Base-by-base conservation (phyloP, 2,888 invertebrate species). In the Cantharis rufa region DNA sequence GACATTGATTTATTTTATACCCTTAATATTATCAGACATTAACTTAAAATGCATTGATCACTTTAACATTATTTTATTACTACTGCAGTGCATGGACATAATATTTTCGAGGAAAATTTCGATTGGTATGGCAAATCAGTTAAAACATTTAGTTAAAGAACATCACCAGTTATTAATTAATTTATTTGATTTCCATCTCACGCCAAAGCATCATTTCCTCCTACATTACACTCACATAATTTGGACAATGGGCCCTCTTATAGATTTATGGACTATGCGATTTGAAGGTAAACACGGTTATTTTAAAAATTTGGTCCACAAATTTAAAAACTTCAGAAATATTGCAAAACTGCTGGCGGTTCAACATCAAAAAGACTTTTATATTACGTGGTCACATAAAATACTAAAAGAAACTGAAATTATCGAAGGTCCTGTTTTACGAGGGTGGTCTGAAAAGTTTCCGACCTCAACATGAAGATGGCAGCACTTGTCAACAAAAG, bases 1-100 rank as follows among this genome's bases (percentile, higher is more conserved):
- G 68, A 21, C 15, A 15, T 68, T 73, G 48, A 62, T 77, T 32
- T 21, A 70, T 61, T 71, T 69, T 69, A 62, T 78, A 18, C 78
- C 66, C 10, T 73, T 73, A 62, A 62, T 62, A 15, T 62, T 62
- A 15, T n/a, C n/a, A 11, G 62, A 62, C 9, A 62, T 62, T 15
- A 62, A 15, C 11, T 10, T 62, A 11, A 62, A 62, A 27, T 27
- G 27, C 10, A 27, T 27, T 1, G 27, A 27, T 1, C 27, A 62
- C 7, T 15, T 15, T 7, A n/a, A 15, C 1, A 10, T 15, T 10
- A 7, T 62, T 62, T 15, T 62, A 7, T 15, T 15, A 7, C 62
- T 62, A 10, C 7, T 62, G 15, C 11, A 62, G 15, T 15, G 62
- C 62, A 62, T 62, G n/a, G 62, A 62, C 13, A 62, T 62, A 62